These are phyloP conservation scores for Ormia ochracea DNA, from an alignment of 2,888 invertebrate species.

Conservation along the genomic window DNA sequence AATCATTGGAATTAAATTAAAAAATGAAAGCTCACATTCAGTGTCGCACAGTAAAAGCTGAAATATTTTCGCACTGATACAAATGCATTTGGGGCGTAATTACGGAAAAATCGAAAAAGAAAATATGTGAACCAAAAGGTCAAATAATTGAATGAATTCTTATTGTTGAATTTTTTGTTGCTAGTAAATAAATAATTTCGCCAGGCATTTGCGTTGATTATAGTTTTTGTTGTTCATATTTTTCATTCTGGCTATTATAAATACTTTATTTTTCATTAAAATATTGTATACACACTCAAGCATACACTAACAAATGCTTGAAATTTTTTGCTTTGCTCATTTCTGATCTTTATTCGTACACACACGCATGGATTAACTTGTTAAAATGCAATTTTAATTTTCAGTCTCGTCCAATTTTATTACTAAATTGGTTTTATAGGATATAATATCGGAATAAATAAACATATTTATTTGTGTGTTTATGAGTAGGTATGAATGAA, in stretches of 20 bases:
- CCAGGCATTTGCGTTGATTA: neutral
- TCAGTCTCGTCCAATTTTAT: constrained; percentile 74
- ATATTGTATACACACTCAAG: constrained; percentile 15
- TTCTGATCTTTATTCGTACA: constrained; percentile 57
- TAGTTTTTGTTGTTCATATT: constrained; percentile 1
- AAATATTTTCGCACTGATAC: constrained; percentile 5
- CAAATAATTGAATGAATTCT: constrained; percentile 55
- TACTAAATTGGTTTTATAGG: constrained; percentile 71
- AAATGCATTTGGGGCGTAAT: neutral
- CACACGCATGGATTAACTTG: constrained; percentile 75
- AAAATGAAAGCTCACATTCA: constrained; percentile 19
- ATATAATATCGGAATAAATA: constrained; percentile 64
- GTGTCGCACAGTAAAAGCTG: neutral
- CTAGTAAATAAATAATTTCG: constrained; percentile 57
- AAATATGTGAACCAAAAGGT: constrained; percentile 36
- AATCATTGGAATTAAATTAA: constrained; percentile 54
- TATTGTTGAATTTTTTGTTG: constrained; percentile 18
- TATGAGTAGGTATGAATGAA: neutral
- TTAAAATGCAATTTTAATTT: constrained; percentile 76
- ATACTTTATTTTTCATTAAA: constrained; percentile 55
- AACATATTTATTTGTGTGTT: neutral
- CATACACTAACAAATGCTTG: neutral
- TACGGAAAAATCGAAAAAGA: neutral
- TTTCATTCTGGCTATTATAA: constrained; percentile 32
- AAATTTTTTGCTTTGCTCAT: constrained; percentile 21